A percentile compares a stretch with the other conserved stretches of the same genome.
phyloP scores from a whole-genome alignment of 2,797 vertebrate genomes.

The Gephyroberyx darwinii region DNA sequence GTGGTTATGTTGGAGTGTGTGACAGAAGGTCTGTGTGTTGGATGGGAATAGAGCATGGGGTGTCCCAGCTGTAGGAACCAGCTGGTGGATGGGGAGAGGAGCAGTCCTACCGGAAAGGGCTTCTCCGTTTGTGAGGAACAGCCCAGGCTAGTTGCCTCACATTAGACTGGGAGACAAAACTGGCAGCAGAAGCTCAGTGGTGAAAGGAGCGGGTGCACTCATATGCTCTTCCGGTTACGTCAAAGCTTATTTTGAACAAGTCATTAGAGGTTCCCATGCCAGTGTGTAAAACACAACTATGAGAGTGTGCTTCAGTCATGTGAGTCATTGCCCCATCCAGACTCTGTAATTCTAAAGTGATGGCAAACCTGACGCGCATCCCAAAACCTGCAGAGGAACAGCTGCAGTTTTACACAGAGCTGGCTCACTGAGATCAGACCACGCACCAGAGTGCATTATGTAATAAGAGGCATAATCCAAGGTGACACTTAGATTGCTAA shows the following conservation, averaged over 20 bases:
- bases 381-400: constrained; percentile 61
- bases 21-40: constrained; percentile 78
- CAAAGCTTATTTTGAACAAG: constrained; percentile 21
- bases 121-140: constrained; percentile 72
- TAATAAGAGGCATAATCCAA: constrained; percentile 72
- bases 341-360: constrained; percentile 27
- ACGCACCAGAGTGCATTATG: constrained; percentile 67
- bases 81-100: constrained; percentile 75
- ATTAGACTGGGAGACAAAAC: constrained; percentile 47
- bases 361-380: constrained; percentile 61
- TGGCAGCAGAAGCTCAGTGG: constrained; percentile 18
- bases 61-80: constrained; percentile 81
- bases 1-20: constrained; percentile 41
- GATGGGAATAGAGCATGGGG: constrained; percentile 74
- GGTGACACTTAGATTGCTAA: constrained; percentile 72
- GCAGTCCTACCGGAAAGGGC: constrained; percentile 68
- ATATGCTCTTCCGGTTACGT: not conserved
- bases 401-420: constrained; percentile 58
- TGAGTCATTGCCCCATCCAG: constrained; percentile 30
- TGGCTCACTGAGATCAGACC: constrained; percentile 53
- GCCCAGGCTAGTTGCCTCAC: constrained; percentile 31
- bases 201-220: constrained; percentile 15
- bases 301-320: constrained; percentile 23
- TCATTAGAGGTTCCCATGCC: constrained; percentile 7
- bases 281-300: not conserved